Evolutionary conservation across 2,113 vertebrate species (phyloP).

Genomic region (Ellobius talpinus): DNA sequence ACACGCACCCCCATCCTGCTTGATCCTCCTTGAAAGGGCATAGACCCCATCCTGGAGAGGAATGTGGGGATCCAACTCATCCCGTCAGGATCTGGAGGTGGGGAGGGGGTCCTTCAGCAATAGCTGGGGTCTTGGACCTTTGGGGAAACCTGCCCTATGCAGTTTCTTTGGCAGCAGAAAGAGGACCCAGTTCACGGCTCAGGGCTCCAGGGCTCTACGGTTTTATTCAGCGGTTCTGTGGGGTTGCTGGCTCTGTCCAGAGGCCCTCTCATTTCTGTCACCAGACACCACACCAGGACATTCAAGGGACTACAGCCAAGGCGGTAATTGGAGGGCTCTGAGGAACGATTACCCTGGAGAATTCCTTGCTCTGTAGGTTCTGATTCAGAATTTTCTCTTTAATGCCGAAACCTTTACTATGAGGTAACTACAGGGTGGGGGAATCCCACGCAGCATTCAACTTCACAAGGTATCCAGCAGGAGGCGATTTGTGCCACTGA

Average conservation of each 20-base stretch:
- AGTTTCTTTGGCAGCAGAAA: not conserved
- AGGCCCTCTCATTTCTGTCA: slow-evolving; percentile 7
- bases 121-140: not conserved
- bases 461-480: not conserved
- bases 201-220: not conserved
- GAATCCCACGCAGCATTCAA: not conserved
- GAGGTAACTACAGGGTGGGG: not conserved
- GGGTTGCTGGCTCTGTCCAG: not conserved
- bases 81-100: not conserved
- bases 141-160: not conserved
- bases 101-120: not conserved
- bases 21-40: not conserved
- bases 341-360: not conserved
- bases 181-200: not conserved
- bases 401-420: not conserved
- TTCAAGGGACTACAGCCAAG: slow-evolving; percentile 16
- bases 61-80: not conserved
- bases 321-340: not conserved
- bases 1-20: not conserved
- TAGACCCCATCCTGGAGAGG: not conserved
- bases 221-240: not conserved
- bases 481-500: slow-evolving; percentile 30
- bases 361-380: not conserved
- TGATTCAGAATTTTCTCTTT: not conserved
- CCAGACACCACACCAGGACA: slow-evolving; percentile 53